These are phyloP conservation scores for Brachyistius frenatus DNA, from an alignment of 2,113 vertebrate genomes.

Conservation along the genomic window DNA sequence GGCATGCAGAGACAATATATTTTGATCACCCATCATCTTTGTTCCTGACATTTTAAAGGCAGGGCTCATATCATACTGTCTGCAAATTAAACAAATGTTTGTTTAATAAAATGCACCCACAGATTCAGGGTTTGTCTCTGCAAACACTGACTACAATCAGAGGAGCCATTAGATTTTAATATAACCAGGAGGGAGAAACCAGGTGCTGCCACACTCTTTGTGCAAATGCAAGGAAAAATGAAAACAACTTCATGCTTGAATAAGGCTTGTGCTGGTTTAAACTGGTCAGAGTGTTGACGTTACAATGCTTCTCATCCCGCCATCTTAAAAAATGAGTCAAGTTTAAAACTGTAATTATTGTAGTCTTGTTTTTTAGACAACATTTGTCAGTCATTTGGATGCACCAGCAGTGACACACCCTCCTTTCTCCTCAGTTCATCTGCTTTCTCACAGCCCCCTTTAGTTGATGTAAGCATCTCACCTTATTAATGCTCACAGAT, in stretches of 20 bases:
- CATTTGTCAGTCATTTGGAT: conserved; percentile 21
- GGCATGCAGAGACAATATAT: conserved; percentile 49
- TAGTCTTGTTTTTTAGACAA: conserved; percentile 3
- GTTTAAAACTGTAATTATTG: conserved; percentile 43
- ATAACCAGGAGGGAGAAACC: conserved; percentile 16
- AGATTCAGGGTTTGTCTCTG: conserved; percentile 33
- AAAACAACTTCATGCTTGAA: conserved; percentile 42
- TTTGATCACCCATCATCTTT: conserved; percentile 55
- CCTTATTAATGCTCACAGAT: conserved; percentile 65
- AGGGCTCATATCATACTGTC: conserved; percentile 24
- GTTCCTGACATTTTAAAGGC: conserved; percentile 60
- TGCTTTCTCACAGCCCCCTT: conserved; percentile 44
- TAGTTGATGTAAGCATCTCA: conserved; percentile 61
- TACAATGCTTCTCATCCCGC: conserved; percentile 9
- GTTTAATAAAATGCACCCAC: conserved; percentile 24
- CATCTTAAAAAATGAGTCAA: conserved; percentile 28
- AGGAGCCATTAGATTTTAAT: conserved; percentile 43
- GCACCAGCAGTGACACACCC: conserved; percentile 12
- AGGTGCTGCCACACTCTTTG: neutral
- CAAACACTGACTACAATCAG: conserved; percentile 44
- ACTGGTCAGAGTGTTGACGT: conserved; percentile 22
- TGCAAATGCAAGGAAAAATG: conserved; percentile 9
- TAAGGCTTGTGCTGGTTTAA: conserved; percentile 36
- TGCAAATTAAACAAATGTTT: conserved; percentile 62
- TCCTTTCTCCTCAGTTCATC: conserved; percentile 38